phyloP scores from a whole-genome alignment of 2,888 invertebrate species.

The Drosophila borealis region DNA sequence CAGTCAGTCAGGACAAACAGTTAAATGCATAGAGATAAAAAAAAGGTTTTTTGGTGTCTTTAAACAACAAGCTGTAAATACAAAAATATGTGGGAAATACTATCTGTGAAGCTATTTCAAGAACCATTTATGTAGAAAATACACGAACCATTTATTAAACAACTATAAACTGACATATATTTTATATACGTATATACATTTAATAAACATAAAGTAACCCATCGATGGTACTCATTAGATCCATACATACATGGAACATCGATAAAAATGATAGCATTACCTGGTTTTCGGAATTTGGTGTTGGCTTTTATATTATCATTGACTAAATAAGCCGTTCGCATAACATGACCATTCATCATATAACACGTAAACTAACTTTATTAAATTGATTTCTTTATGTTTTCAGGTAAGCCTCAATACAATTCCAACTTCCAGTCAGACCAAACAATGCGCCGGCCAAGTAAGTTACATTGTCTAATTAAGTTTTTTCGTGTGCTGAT shows the following conservation, averaged over 20 bases:
- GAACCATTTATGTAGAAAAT: too few relatives aligned
- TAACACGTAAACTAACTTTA: not conserved
- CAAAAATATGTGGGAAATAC: too few relatives aligned
- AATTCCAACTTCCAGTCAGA: slow-evolving; percentile 18
- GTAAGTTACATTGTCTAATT: slow-evolving; percentile 42
- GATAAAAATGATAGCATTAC: too few relatives aligned
- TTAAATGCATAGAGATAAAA: too few relatives aligned
- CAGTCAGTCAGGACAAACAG: too few relatives aligned
- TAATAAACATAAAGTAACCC: too few relatives aligned
- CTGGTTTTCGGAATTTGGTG: slow-evolving; percentile 14
- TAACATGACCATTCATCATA: not conserved
- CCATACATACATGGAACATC: not conserved
- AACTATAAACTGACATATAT: too few relatives aligned
- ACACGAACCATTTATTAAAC: too few relatives aligned
- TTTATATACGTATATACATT: too few relatives aligned
- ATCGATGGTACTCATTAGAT: not conserved
- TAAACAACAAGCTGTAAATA: too few relatives aligned
- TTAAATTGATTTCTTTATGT: slow-evolving; percentile 22
- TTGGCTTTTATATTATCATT: not conserved
- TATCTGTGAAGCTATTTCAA: too few relatives aligned
- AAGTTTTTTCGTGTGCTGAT: slow-evolving; percentile 16
- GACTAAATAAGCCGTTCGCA: not conserved
- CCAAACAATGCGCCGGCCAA: slow-evolving; percentile 19
- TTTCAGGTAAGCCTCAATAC: slow-evolving; percentile 55
- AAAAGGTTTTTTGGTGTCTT: too few relatives aligned